Percentiles rank a stretch among this genome's conserved stretches.
Evolutionary conservation across 2,888 invertebrate genomes (phyloP).

Genomic region (Pterostichus niger): DNA sequence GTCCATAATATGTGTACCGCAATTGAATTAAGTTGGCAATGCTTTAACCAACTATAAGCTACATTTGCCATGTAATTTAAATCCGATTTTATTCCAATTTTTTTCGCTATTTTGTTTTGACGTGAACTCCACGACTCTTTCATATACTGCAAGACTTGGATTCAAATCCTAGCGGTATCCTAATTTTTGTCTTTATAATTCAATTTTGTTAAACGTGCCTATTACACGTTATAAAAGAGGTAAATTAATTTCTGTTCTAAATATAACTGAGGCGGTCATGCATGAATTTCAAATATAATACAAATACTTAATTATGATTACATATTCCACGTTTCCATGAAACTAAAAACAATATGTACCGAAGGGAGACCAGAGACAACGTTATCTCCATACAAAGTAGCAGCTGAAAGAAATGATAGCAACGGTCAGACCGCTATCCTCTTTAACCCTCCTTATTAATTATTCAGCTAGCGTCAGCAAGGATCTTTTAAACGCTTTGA

Average conservation of each 20-base stretch:
- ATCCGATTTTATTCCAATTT: too few species aligned
- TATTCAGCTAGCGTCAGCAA: constrained; percentile 30
- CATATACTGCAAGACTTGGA: too few species aligned
- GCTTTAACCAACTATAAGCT: too few species aligned
- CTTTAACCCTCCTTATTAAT: constrained; percentile 44
- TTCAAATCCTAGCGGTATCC: too few species aligned
- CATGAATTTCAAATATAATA: neutral
- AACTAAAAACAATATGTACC: constrained; percentile 21
- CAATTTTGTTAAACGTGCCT: too few species aligned
- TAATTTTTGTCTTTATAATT: too few species aligned
- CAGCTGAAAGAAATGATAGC: neutral
- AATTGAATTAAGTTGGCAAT: too few species aligned
- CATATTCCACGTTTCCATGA: neutral
- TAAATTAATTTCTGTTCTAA: neutral
- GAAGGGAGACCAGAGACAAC: neutral
- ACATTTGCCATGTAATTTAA: too few species aligned
- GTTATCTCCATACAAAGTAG: constrained; percentile 33
- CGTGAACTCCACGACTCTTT: too few species aligned
- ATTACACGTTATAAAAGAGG: too few species aligned
- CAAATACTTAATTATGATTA: constrained; percentile 1
- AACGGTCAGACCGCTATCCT: constrained; percentile 14
- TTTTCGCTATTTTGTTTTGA: too few species aligned
- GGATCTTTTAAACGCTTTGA: constrained; percentile 56
- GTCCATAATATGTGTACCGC: too few species aligned
- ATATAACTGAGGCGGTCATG: neutral